Evolutionary conservation across 1,140 invertebrate species (phyloP).

Genomic region (Octopus sinensis): DNA sequence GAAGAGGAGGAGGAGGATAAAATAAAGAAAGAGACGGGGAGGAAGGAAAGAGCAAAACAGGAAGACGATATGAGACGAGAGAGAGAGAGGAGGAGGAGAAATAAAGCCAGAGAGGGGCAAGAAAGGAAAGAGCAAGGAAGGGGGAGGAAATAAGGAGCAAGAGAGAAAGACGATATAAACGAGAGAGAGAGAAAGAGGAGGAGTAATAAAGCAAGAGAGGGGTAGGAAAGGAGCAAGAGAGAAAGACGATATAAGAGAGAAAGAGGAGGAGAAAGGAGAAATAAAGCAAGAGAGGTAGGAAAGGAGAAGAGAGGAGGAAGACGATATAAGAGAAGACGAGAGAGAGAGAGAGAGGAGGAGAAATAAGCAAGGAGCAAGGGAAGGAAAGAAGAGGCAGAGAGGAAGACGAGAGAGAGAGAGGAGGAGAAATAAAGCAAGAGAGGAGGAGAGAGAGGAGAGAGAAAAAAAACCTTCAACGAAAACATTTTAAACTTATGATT

Average conservation of each 20-base stretch:
- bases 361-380: neutral
- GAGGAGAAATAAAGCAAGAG: neutral
- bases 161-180: neutral
- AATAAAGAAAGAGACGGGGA: too few relatives aligned
- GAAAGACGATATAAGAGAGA: neutral
- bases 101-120: constrained; percentile 26
- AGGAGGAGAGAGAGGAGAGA: neutral
- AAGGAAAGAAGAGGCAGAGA: neutral
- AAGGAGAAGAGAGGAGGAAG: neutral
- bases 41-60: neutral
- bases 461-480: neutral
- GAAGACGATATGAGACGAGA: constrained; percentile 27
- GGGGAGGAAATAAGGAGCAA: neutral
- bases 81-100: constrained; percentile 31
- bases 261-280: neutral
- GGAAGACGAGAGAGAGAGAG: neutral
- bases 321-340: neutral
- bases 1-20: too few relatives aligned
- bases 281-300: neutral
- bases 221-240: neutral
- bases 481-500: too few relatives aligned
- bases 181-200: neutral
- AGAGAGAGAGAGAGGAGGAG: accelerated
- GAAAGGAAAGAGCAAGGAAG: neutral
- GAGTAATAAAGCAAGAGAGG: neutral